Base-by-base conservation (phyloP, 2,888 invertebrate species). In the Lasioglossum zephyrum region DNA sequence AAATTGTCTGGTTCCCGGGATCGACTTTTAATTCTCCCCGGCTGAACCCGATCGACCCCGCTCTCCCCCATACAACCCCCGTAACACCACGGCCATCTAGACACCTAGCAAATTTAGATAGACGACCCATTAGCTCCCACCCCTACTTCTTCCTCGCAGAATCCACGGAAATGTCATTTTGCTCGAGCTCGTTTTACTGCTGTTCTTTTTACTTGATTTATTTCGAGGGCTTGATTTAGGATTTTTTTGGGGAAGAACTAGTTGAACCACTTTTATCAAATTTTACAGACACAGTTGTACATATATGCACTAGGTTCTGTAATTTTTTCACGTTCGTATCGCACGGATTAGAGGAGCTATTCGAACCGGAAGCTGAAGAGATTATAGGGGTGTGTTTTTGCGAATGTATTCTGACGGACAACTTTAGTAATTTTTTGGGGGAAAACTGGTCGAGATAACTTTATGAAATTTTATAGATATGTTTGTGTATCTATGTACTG, bases 21-120 rank as follows among this genome's bases (percentile, higher is more conserved):
- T 70, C 79, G 79, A 74, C 79, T 74, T 79, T 70, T 75, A 75
- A 82, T 78, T 82, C 53, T 47, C 26, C 53, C 39, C 5, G 22
- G 44, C 4, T 39, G 22, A 9, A 53, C 6, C 47, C 18, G 60
- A 60, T 60, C 60, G 60, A 60, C 60, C 60, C 60, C 60, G 60
- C 60, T 16, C 5, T 26, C 60, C 13, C 5, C 1, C 60, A 36
- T 31, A 31, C 31, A 2, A 60, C 22, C 53, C 22, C 13, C 6
- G 26, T 26, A 60, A 60, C 60, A n/a, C 13, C 60, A 16, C 26
- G 26, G 5, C 26, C 31, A 60, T 60, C 60, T 26, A 60, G 26
- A 60, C 60, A 26, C 60, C 60, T 26, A 26, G 31, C 60, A 60
- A 60, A 60, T 60, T 60, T 60, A 60, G 60, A 60, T 60, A 26